Base-by-base conservation (phyloP, 2,797 vertebrate genomes). In the Huso huso region DNA sequence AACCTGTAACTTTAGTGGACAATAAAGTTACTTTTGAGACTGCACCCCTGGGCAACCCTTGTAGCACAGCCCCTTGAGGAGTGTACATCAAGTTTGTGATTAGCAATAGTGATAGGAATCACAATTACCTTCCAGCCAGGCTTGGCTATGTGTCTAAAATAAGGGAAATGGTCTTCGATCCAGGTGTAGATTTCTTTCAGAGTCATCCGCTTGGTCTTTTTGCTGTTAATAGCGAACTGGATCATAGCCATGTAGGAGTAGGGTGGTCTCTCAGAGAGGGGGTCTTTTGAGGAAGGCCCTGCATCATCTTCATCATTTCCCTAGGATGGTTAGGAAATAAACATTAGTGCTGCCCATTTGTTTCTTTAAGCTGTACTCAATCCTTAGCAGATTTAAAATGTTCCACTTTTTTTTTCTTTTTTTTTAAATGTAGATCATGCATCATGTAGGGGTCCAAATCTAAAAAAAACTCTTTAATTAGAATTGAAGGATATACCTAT, bases 221-320 rank as follows among this genome's bases (percentile, higher is more conserved):
- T 92, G 72, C 96, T 98, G 83, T 99, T 99, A 82, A 99, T 98
- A 3, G 97, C 97, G 67, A 98, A 98, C 72, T 99, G 97, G 77
- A 99, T 98, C 93, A 99, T 95, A 69, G 93, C 94, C 94, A 98
- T 98, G 81, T 98, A 99, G 68, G 97, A 98, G 74, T 95, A 99
- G 0, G 97, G 95, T 0, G 96, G 97, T 69, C 95, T 86, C 76
- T 96, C 89, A 0, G 82, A 88, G 51, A 78, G 10, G 0, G 85
- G 81, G 11, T 87, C 83, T 51, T 82, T 79, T 51, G 4, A 8
- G n/a, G 57, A 51, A n/a, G 8, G 7, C 7, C 62, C 68, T 12
- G 68, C 69, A 13, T 76, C 72, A 50, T 59, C 3, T 6, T n/a
- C 67, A 52, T 15, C 75, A 8, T 61, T 12, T 51, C 51, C 13